A percentile compares a stretch with the other conserved stretches of the same genome.
Evolutionary conservation across 2,113 vertebrate species (phyloP).

Genomic region (Bos javanicus): DNA sequence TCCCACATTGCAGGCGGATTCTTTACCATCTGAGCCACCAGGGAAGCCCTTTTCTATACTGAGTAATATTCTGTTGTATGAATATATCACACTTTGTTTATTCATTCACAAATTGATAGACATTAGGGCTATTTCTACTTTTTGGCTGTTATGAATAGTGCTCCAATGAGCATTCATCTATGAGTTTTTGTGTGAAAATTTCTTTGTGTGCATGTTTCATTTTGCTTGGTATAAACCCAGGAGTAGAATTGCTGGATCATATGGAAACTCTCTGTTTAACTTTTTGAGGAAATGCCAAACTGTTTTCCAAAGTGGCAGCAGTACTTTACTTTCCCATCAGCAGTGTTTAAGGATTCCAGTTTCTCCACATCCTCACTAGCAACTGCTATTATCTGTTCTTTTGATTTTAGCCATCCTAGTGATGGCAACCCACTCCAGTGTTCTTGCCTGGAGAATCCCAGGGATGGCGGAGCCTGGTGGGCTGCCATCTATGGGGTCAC

Average conservation of each 20-base stretch:
- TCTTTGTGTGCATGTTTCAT: not conserved
- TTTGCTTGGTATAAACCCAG: not conserved
- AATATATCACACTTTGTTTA: not conserved
- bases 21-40: not conserved
- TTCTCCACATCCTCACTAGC: not conserved
- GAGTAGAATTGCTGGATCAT: not conserved
- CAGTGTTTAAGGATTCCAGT: fast-evolving
- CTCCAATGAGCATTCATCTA: fast-evolving
- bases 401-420: not conserved
- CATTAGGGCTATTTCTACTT: not conserved
- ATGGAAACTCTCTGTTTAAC: not conserved
- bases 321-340: not conserved
- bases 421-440: too few species aligned
- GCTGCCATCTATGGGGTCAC: too few species aligned
- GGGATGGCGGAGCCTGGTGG: too few species aligned
- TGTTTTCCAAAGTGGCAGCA: not conserved
- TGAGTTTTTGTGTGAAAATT: not conserved
- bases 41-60: not conserved
- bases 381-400: fast-evolving
- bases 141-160: not conserved
- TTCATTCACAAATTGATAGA: not conserved
- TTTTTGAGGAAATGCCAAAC: not conserved
- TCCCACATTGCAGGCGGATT: not conserved
- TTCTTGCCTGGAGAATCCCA: too few species aligned
- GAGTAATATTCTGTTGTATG: not conserved